Base-by-base conservation (phyloP, 2,113 vertebrate species). In the Bos javanicus region DNA sequence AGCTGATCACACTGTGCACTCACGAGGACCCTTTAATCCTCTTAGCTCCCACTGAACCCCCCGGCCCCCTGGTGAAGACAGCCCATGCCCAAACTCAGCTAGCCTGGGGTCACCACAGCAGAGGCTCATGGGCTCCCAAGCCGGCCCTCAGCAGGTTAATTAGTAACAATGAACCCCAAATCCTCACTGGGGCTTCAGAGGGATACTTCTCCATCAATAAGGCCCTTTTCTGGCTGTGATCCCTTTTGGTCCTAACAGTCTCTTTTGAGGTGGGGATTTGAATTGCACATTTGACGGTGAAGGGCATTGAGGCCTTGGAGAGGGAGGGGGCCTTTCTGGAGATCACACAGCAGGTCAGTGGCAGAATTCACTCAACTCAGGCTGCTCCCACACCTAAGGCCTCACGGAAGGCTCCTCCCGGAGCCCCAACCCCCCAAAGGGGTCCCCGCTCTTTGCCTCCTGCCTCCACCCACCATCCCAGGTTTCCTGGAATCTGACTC, bases 11-110 rank as follows among this genome's bases (percentile, higher is more conserved):
- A 2, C 39, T 23, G 3, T 1, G 43, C 17, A 1, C 54, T 94
- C 83, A 81, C 30, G 21, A 90, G 86, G 33, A 88, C 33, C 67
- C 90, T 78, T 56, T 87, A 91, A 91, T 87, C 85, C 46, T 97
- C 91, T 97, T 93, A 90, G 82, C 57, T 67, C 86, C 83, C 76
- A 80, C 83, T 87, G 56, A 71, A 89, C n/a, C 33, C 4, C 60
- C 5, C 0, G 1, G 28, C 2, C 84, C 80, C 43, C 26, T 15
- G 48, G 50, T 3, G 1, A n/a, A 46, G 76, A 16, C 46, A 39
- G 57, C 62, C 93, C 83, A 82, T 74, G 25, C 33, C 52, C 39
- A 9, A 26, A 64, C 67, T 88, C 54, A 28, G 59, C 50, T 50
- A 80, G 23, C 54, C 78, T 10, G 30, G 60, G 60, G 46, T n/a